Base-by-base conservation (phyloP, 2,888 invertebrate genomes). In the Serrognathus titanus region DNA sequence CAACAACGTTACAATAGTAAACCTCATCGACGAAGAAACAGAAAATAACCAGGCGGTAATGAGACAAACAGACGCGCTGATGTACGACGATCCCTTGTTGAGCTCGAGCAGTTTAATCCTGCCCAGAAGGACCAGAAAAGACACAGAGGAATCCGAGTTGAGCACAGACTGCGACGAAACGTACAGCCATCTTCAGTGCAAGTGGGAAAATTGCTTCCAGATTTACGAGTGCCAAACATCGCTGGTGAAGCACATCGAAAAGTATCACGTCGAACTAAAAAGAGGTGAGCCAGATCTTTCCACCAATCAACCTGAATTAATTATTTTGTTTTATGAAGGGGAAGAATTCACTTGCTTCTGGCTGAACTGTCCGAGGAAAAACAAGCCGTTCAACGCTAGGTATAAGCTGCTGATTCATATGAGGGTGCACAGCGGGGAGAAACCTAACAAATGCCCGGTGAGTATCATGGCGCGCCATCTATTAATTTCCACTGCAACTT, bases 361-460 rank as follows among this genome's bases (percentile, higher is more conserved):
- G 97, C 81, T 86, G 54, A 91, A 92, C n/a, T 98, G 98, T 76
- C 90, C 92, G 0, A 80, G 96, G 52, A 85, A 90, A 62, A 86
- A 89, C 11, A 87, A 94, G 55, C 96, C 97, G 0, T 98, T 98
- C 81, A 97, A 98, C 78, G 98, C 98, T 0, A 85, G 97, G 63
- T 99, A 99, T 81, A 99, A 98, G 78, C 82, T 99, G 43, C 85
- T 97, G 40, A 98, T 92, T 51, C 97, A 97, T 74, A 96, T 98
- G 94, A 80, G 98, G 11, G 92, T 97, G 0, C 99, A 99, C 76
- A 97, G 96, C 13, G 97, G 98, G 3, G 97, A 99, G 73, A 98
- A 98, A 74, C 98, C 98, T 0, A 97, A 98, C 77, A 90, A 93
- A 77, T 99, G 98, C 78, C 91, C 92, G 78, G 97, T 98, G 81